Evolutionary conservation across 1,140 invertebrate genomes (phyloP).

Genomic region (Oryzaephilus surinamensis): DNA sequence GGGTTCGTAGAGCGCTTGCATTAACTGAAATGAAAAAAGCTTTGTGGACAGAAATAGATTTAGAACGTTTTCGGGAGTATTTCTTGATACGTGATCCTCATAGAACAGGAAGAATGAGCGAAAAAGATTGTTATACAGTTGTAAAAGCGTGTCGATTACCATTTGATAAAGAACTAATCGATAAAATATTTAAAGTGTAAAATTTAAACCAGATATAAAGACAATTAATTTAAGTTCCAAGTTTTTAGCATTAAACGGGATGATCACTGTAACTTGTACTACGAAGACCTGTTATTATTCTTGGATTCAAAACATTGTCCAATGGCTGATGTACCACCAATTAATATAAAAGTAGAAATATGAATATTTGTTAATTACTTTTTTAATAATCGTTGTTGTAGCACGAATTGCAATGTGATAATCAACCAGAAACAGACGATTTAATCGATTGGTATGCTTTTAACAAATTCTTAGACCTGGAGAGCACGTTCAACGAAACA

Average conservation of each 20-base stretch:
- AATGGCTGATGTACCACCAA: conserved; percentile 38
- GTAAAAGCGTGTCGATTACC: conserved; percentile 55
- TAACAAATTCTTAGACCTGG: conserved; percentile 40
- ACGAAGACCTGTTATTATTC: conserved; percentile 47
- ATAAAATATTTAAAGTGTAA: conserved; percentile 58
- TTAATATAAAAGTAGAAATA: conserved; percentile 40
- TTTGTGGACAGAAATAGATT: conserved; percentile 56
- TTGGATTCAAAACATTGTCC: conserved; percentile 47
- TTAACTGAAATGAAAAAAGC: conserved; percentile 55
- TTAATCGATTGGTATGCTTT: conserved; percentile 42
- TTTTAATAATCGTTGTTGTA: conserved; percentile 21
- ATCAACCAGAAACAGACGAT: conserved; percentile 33
- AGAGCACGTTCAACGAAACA: conserved; percentile 34
- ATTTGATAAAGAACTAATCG: conserved; percentile 51
- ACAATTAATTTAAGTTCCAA: too few species aligned
- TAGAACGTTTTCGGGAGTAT: conserved; percentile 52
- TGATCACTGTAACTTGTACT: conserved; percentile 48
- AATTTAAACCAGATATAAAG: conserved; percentile 27
- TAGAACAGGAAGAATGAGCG: conserved; percentile 43
- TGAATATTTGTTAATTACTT: conserved; percentile 1
- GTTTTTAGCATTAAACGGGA: conserved; percentile 44
- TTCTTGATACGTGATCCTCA: conserved; percentile 50
- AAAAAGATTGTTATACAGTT: conserved; percentile 46
- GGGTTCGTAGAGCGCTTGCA: conserved; percentile 41
- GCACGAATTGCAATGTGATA: conserved; percentile 40